Evolutionary conservation across 2,888 invertebrate genomes (phyloP), one percentile per base, ranked within the genome.

Genomic region (Cecidostiba fungosa): DNA sequence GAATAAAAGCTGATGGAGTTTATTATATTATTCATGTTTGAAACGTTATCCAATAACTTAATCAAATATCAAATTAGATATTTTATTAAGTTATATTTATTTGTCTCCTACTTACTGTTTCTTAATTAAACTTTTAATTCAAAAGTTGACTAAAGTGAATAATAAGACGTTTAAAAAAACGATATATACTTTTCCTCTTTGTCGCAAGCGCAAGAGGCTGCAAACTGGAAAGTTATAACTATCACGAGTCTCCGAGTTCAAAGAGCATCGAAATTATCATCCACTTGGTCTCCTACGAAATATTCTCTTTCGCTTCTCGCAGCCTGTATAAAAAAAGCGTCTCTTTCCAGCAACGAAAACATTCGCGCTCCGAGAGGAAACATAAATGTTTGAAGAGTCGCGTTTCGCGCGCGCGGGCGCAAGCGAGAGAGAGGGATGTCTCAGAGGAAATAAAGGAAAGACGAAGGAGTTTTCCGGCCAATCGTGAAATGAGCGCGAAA

Each of bases 401-500:
- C n/a, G 14, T 66, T 29, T 66, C 29, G 23, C 29, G 62, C 29
- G 62, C 39, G 62, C 36, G 36, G 14, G 12, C 16, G 69, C 14
- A 16, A 66, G 29, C 26, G 23, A 26, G 69, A 19, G 19, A 19
- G 36, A 47, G 39, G 23, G 66, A 59, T 5, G 6, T 59, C n/a
- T 59, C 54, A 4, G n/a, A 59, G 54, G 72, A 47, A 36, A 12
- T 66, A 36, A 76, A 72, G 70, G 26, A 32, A 50, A 72, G 50
- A 50, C 43, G 73, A 66, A n/a, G 29, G 79, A 79, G 86, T 77
- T 80, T 82, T 47, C 85, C 82, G 79, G 82, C 70, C 83, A 79
- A 86, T 85, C 82, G 70, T 26, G 50, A 73, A 81, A 81, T 23
- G 59, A 70, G 54, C n/a, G 23, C 54, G 70, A 74, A 74, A 70